Evolutionary conservation across 2,113 vertebrate species (phyloP), one percentile per base, ranked within the genome.

Genomic region (Aleadryas rufinucha): DNA sequence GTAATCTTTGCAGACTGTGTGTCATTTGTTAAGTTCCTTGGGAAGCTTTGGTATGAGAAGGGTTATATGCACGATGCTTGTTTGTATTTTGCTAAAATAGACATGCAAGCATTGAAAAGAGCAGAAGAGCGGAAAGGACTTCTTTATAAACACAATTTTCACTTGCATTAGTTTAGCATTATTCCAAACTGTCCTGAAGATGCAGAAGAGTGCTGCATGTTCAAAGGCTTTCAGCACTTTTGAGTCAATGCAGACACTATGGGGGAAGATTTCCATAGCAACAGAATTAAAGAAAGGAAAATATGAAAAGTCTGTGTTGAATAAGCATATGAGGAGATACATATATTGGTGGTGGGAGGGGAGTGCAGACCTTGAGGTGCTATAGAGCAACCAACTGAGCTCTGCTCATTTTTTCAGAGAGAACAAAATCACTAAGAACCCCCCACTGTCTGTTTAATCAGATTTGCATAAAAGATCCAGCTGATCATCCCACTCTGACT

Each of bases 231-330:
- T 76, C 74, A 76, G 28, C 56, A 30, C 57, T 92, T 93, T 77
- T 92, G 79, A 97, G 70, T 94, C 87, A 90, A 52, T 45, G 68
- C 45, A 86, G 83, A 87, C 11, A 54, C 44, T 76, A 53, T 59
- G 47, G 75, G 45, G 59, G 54, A 77, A 92, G 33, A 95, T 97
- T 96, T 97, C 97, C 97, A 98, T 97, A 96, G 97, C 96, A 98
- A 97, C 97, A 72, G 82, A 79, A 82, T 74, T 87, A 49, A 80
- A 91, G 92, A 90, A 88, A 60, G 52, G 42, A 79, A 95, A 97
- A 93, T 82, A 92, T 31, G 30, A 89, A 84, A 95, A 95, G 27
- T 52, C 60, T 71, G 2, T 79, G 57, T 89, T 96, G 75, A 45
- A n/a, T 94, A 95, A 96, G 14, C 87, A 56, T 81, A 68, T 33